phyloP scores from a whole-genome alignment of 2,888 invertebrate genomes.

The Drosophila monieri region DNA sequence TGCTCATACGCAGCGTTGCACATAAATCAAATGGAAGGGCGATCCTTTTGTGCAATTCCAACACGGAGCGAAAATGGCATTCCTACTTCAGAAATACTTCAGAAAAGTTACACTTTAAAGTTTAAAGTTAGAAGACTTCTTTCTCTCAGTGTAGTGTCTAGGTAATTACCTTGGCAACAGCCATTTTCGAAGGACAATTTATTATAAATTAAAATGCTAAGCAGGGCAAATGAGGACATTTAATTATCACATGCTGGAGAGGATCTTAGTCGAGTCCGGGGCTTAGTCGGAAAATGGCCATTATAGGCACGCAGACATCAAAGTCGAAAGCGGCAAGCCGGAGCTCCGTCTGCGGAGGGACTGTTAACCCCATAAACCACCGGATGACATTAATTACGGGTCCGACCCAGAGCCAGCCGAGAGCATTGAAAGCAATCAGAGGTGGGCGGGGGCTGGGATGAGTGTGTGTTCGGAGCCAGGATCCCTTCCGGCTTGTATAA shows the following conservation, averaged over 20 bases:
- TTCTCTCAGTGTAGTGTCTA: slow-evolving; percentile 28
- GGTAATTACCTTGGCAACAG: slow-evolving; percentile 19
- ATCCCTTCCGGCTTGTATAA: slow-evolving; percentile 62
- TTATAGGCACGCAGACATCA: slow-evolving; percentile 28
- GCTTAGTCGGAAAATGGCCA: slow-evolving; percentile 16
- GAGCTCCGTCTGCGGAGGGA: slow-evolving; percentile 20
- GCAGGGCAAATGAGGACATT: slow-evolving; percentile 61
- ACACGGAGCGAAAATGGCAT: slow-evolving; percentile 7
- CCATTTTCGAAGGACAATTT: slow-evolving; percentile 51
- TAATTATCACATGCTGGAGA: slow-evolving; percentile 67
- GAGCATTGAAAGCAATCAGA: slow-evolving; percentile 22
- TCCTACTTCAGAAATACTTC: neutral
- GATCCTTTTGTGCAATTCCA: slow-evolving; percentile 20
- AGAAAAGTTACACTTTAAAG: neutral
- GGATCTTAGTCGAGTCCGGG: slow-evolving; percentile 34
- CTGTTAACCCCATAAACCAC: slow-evolving; percentile 68
- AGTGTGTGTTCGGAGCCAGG: slow-evolving; percentile 1
- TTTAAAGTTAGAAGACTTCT: no score
- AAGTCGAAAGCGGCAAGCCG: slow-evolving; percentile 9
- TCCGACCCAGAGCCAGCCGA: slow-evolving; percentile 24
- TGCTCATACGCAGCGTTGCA: slow-evolving; percentile 49
- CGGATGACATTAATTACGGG: slow-evolving; percentile 79
- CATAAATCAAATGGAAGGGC: slow-evolving; percentile 61
- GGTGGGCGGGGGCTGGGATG: slow-evolving; percentile 1
- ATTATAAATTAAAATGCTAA: slow-evolving; percentile 72